These are phyloP conservation scores for Abramis brama DNA, from an alignment of 2,113 vertebrate species.

Conservation along the genomic window DNA sequence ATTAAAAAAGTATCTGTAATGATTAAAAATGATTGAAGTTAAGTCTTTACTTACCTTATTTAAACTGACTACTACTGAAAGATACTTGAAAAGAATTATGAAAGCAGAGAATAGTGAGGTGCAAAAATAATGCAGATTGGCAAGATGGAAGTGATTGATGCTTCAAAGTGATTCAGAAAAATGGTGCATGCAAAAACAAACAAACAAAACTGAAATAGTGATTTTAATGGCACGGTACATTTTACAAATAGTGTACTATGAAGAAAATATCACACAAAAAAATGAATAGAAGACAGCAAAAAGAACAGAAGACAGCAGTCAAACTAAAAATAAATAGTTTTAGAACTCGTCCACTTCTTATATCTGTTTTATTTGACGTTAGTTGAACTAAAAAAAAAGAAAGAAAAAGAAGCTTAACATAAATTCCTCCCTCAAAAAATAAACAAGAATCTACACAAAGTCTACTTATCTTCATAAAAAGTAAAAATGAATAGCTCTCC, in stretches of 20 bases:
- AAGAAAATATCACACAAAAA: constrained; percentile 54
- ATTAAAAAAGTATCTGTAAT: background rate
- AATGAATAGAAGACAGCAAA: constrained; percentile 53
- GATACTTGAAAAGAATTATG: constrained; percentile 12
- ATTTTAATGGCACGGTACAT: constrained; percentile 87
- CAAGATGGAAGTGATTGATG: constrained; percentile 24
- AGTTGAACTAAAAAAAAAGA: constrained; percentile 35
- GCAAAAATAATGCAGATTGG: constrained; percentile 42
- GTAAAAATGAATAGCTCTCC: background rate
- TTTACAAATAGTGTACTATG: constrained; percentile 81
- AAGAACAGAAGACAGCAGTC: constrained; percentile 58
- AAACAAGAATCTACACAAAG: background rate
- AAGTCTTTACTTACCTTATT: background rate
- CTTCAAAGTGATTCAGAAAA: too few species aligned
- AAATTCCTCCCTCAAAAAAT: constrained; percentile 15
- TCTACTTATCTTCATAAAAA: background rate
- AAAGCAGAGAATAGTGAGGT: constrained; percentile 33
- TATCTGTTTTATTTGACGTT: background rate
- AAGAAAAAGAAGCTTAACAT: background rate
- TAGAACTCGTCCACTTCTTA: background rate
- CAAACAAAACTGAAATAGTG: constrained; percentile 72
- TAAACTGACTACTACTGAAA: constrained; percentile 2
- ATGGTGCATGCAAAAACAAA: constrained; percentile 60
- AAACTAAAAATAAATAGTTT: constrained; percentile 10
- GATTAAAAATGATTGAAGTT: too few species aligned